phyloP scores from a whole-genome alignment of 2,888 invertebrate species.

The Linnaemya vulpina region DNA sequence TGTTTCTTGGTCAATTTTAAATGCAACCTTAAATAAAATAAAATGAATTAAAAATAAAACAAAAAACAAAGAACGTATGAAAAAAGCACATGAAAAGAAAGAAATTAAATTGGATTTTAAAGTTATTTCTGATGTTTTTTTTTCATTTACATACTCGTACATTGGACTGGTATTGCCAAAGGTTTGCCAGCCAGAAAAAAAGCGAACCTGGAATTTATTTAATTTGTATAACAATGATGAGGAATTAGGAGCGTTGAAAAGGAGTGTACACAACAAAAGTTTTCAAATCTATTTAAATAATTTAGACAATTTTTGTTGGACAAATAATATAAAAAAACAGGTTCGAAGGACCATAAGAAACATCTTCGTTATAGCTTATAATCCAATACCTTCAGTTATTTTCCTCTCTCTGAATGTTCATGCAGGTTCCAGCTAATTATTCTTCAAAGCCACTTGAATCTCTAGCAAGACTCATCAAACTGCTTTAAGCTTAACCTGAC shows the following conservation, averaged over 20 bases:
- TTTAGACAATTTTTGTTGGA: background rate
- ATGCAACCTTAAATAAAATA: conserved; percentile 28
- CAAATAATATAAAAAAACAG: too few relatives aligned
- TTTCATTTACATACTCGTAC: conserved; percentile 4
- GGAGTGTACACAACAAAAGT: background rate
- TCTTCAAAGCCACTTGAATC: background rate
- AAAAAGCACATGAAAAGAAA: conserved; percentile 7
- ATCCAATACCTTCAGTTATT: too few relatives aligned
- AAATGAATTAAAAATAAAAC: conserved; percentile 2
- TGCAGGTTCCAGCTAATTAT: background rate
- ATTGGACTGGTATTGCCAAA: conserved; percentile 3
- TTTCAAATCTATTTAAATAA: background rate
- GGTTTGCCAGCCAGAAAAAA: background rate
- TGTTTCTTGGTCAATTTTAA: conserved; percentile 62
- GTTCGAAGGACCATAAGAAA: background rate
- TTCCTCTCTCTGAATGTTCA: too few relatives aligned
- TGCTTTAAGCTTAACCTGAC: background rate
- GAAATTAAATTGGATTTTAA: conserved; percentile 65
- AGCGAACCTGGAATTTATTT: conserved; percentile 19
- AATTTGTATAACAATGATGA: conserved; percentile 28
- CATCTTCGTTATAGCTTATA: background rate
- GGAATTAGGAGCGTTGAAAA: background rate
- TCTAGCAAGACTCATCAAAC: background rate
- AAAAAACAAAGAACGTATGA: too few relatives aligned
- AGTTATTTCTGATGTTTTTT: conserved; percentile 54